Evolutionary conservation across 1,140 invertebrate species (phyloP), one percentile per base, ranked within the genome.

Genomic region (Prorops nasuta): DNA sequence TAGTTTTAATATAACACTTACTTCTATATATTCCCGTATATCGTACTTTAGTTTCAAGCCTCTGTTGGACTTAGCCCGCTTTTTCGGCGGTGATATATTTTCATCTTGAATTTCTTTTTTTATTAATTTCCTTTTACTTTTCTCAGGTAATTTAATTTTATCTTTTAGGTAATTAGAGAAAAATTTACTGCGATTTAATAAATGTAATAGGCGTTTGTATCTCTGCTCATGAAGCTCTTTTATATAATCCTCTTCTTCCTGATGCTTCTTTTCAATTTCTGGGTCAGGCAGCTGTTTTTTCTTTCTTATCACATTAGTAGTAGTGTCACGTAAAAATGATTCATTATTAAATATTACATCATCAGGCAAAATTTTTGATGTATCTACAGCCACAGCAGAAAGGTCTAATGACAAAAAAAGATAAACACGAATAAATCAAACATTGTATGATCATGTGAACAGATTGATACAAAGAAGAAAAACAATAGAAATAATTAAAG

Each of bases 181-280:
- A 54, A 80, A 77, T 57, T 79, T 60, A 38, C 78, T 80, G 35
- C 66, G 56, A 3, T 56, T 66, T 18, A 81, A 49, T 6, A 81
- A 64, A 60, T 74, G 71, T 64, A 71, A 70, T 7, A 76, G 58
- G 14, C 56, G 49, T 46, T 72, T 74, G 32, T 74, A 72, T 21
- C 63, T 59, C 28, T 67, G 50, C 35, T 74, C 66, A n/a, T 58
- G 47, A 3, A 63, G 17, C 47, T 62, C 45, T 1, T 31, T 14
- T n/a, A 66, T 40, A 45, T 65, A 64, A 7, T 62, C 32, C 22
- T 69, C 56, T 15, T 64, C 51, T 1, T 20, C 57, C 16, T 49
- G 6, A 3, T 6, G 34, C 43, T 51, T 63, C 0, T 17, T 9
- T 46, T 56, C 44, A 15, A 24, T 3, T 3, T 58, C 43, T 6